Conservation (phyloP, 2,797 vertebrate genomes). For the Sus cebifrons region DNA sequence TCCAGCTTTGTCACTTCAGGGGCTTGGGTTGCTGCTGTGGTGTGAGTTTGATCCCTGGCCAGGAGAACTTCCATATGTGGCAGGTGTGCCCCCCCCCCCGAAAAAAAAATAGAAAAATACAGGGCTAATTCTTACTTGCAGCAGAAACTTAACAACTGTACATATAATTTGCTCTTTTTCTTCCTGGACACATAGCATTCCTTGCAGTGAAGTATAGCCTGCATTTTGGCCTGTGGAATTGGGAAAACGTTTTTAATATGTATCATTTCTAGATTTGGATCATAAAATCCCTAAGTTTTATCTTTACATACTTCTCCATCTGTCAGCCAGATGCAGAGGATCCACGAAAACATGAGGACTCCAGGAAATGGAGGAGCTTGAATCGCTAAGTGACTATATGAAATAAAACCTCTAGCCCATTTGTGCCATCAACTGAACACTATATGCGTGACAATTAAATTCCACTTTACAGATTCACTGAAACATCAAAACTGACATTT, state of each 20-base stretch:
- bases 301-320: background rate
- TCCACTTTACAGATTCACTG: background rate
- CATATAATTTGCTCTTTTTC: background rate
- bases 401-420: background rate
- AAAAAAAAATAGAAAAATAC: background rate
- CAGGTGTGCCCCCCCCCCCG: no score
- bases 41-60: no score
- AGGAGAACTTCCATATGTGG: no score
- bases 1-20: no score
- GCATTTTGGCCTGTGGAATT: conserved; percentile 15
- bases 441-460: background rate
- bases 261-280: background rate
- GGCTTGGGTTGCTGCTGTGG: no score
- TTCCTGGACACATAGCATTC: background rate
- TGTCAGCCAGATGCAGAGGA: conserved; percentile 18
- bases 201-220: background rate
- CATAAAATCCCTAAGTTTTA: background rate
- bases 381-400: background rate
- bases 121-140: background rate
- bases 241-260: background rate
- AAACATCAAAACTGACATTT: conserved; percentile 15
- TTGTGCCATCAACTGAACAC: background rate
- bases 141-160: background rate
- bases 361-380: background rate
- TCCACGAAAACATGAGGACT: background rate